Evolutionary conservation across 2,888 invertebrate genomes (phyloP), one percentile per base, ranked within the genome.

Genomic region (Petrolisthes manimaculis): DNA sequence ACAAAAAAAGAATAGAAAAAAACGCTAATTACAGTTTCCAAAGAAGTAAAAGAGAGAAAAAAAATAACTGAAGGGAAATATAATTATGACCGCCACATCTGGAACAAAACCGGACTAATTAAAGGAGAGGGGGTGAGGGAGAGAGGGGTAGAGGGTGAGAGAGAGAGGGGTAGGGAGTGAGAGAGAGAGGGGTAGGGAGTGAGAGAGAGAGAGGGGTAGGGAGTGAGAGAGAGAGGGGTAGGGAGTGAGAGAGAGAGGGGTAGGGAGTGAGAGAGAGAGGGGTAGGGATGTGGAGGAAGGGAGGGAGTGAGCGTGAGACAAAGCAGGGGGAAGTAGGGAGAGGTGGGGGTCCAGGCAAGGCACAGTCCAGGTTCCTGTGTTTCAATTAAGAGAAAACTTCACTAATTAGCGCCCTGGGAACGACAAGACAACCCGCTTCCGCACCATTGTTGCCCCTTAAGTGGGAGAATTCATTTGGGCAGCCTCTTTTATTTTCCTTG

Each of bases 371-470:
- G 74, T 77, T 77, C 75, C 75, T 82, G 82, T 82, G 67, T 81
- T 77, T 82, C 79, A 85, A 85, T 85, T 85, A 85, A 75, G 69
- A 67, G 67, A 67, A 85, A 79, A 85, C 85, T 85, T 85, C 53
- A 78, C 69, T 85, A 79, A 85, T 79, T 85, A 85, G 69, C 79
- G 79, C 61, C 79, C 21, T 21, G 69, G 79, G 79, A 79, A 69
- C 67, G 53, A 69, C 79, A 21, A 85, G 79, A 85, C 84, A 78
- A 85, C 85, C 79, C 61, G 12, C 69, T 78, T 85, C 61, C 85
- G 53, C 85, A 54, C 67, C 9, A 53, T 79, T 69, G 78, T 67
- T 67, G 12, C 54, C n/a, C 9, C 14, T 79, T 5, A 54, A 75
- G 74, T 75, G 83, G 21, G 71, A 37, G 83, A 83, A 83, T 83